phyloP scores from a whole-genome alignment of 2,888 invertebrate genomes.

The Erebia aethiops region DNA sequence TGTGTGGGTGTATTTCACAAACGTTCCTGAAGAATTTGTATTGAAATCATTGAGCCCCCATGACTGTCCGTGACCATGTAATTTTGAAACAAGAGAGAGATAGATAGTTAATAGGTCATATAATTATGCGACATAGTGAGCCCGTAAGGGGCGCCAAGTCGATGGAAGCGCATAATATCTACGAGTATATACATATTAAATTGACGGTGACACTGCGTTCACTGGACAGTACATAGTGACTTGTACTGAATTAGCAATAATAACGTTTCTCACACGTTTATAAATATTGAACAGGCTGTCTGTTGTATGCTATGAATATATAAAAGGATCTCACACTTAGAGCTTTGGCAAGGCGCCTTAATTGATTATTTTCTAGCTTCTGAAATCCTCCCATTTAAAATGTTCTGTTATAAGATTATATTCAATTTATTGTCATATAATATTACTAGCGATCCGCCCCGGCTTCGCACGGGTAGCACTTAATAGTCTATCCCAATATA shows the following conservation, averaged over 20 bases:
- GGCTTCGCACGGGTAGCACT: too few relatives aligned
- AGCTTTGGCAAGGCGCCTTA: conserved; percentile 40
- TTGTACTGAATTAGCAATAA: conserved; percentile 63
- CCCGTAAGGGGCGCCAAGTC: conserved; percentile 60
- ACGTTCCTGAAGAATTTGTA: too few relatives aligned
- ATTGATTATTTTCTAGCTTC: conserved; percentile 27
- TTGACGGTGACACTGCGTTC: conserved; percentile 72
- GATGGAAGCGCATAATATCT: conserved; percentile 59
- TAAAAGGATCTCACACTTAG: conserved; percentile 43
- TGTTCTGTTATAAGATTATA: too few relatives aligned
- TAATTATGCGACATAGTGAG: conserved; percentile 51
- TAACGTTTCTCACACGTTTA: conserved; percentile 59
- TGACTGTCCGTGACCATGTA: too few relatives aligned
- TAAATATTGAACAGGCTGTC: conserved; percentile 58
- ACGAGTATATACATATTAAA: too few relatives aligned
- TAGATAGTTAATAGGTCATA: conserved; percentile 51
- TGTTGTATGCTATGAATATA: conserved; percentile 44
- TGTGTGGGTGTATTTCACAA: too few relatives aligned
- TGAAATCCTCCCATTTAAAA: neutral
- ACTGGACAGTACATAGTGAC: too few relatives aligned
- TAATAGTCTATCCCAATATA: too few relatives aligned
- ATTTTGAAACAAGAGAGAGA: too few relatives aligned
- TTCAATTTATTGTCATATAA: too few relatives aligned
- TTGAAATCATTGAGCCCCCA: too few relatives aligned
- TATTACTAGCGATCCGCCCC: too few relatives aligned